Evolutionary conservation across 2,888 invertebrate genomes (phyloP).

Genomic region (Eristalis intricaria): DNA sequence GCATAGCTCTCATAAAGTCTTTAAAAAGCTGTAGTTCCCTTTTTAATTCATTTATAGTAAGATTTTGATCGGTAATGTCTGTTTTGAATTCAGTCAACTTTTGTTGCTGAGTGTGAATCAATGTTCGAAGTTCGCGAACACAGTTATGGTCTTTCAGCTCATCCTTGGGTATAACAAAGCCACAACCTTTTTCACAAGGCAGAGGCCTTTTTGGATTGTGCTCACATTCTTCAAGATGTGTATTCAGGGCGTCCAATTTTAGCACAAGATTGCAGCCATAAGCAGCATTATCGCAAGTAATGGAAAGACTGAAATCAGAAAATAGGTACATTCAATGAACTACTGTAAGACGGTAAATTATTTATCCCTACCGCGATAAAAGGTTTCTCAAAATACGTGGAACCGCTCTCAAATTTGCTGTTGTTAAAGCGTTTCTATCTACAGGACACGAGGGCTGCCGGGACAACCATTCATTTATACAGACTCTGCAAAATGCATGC

Average conservation of each 20-base stretch:
- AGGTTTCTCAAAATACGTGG: conserved; percentile 96
- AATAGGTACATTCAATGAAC: neutral
- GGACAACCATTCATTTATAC: conserved; percentile 97
- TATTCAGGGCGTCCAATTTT: conserved; percentile 92
- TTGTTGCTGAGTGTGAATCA: conserved; percentile 93
- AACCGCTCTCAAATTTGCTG: conserved; percentile 94
- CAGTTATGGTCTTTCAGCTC: conserved; percentile 97
- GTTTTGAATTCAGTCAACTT: conserved; percentile 93
- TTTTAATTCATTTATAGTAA: conserved; percentile 94
- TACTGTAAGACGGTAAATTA: neutral
- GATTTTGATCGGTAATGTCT: conserved; percentile 92
- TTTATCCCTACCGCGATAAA: conserved; percentile 86
- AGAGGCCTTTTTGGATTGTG: conserved; percentile 96
- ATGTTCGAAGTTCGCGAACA: conserved; percentile 91
- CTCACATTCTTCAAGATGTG: conserved; percentile 95
- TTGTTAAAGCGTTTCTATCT: conserved; percentile 94
- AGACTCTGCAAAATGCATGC: conserved; percentile 96
- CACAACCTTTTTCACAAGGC: conserved; percentile 96
- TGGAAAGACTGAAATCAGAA: conserved; percentile 85
- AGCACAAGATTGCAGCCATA: conserved; percentile 93
- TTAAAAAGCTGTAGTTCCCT: conserved; percentile 93
- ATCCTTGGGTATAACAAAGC: conserved; percentile 96
- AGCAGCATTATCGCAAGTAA: conserved; percentile 94
- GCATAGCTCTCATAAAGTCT: conserved; percentile 96
- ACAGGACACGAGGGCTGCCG: conserved; percentile 97